phyloP scores from a whole-genome alignment of 2,113 vertebrate genomes.

The Microcebus tavaratra region DNA sequence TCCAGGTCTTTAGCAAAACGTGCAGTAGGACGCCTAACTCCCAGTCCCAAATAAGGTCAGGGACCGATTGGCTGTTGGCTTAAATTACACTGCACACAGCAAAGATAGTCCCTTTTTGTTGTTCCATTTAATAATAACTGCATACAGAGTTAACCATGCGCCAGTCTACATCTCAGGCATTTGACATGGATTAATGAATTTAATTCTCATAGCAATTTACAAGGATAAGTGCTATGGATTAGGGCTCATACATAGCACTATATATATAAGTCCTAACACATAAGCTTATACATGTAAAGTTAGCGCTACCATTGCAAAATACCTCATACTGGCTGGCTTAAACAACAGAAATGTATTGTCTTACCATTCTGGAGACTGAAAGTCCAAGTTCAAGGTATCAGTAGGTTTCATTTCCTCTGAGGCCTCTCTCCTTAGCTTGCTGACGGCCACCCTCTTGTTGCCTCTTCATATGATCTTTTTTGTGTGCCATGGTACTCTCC shows the following conservation, averaged over 20 bases:
- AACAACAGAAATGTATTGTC: constrained; percentile 22
- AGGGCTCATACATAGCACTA: not conserved
- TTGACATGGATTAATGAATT: not conserved
- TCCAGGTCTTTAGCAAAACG: constrained; percentile 8
- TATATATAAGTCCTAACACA: too few relatives aligned
- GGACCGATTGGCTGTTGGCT: constrained; percentile 72
- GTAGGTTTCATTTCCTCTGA: not conserved
- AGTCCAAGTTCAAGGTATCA: not conserved
- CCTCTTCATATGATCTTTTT: not conserved
- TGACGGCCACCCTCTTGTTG: not conserved
- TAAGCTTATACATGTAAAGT: not conserved
- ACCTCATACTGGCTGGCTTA: not conserved
- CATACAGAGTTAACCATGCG: constrained; percentile 68
- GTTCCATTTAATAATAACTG: constrained; percentile 53
- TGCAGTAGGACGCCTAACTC: constrained; percentile 59
- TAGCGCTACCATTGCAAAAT: not conserved
- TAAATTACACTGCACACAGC: constrained; percentile 72
- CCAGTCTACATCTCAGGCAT: constrained; percentile 36
- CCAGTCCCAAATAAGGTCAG: constrained; percentile 72
- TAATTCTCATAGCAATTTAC: not conserved
- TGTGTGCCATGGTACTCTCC: not conserved
- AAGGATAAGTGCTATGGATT: not conserved
- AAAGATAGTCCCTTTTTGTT: constrained; percentile 74
- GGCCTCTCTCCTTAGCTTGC: not conserved
- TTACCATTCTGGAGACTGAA: not conserved